Evolutionary conservation across 2,888 invertebrate genomes (phyloP), one percentile per base, ranked within the genome.

Genomic region (Agrotis exclamationis): DNA sequence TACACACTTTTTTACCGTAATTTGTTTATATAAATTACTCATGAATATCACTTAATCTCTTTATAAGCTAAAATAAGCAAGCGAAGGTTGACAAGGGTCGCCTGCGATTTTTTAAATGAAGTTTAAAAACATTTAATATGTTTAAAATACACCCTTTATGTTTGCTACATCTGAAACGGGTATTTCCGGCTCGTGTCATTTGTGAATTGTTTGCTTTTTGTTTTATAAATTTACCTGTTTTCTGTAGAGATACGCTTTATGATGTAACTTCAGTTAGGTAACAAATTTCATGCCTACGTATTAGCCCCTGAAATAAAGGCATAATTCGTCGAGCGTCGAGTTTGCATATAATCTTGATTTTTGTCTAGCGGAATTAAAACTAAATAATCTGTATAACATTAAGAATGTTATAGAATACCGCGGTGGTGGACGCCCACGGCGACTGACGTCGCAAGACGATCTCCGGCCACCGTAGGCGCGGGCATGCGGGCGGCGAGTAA

Each of bases 81-180:
- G 81, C 84, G 80, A 76, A 87, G 89, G 87, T 86, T 92, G 93
- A 93, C 90, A 88, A 91, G 92, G 93, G 93, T 92, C 76, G 80
- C 60, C 76, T 82, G 85, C 88, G 87, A 91, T 91, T 91, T 90
- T 39, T 88, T 86, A 89, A 91, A 89, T 88, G 79, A 86, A 87
- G 85, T 90, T 88, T 83, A 84, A 82, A 90, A 90, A 86, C 86
- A 86, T 89, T 90, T 86, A 87, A 88, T 88, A 90, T 85, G 83
- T 85, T 85, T 79, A 77, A 85, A 84, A 85, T 82, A 77, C 67
- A 78, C 84, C 70, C 74, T 85, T 85, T 84, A 82, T 75, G 72
- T 65, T 65, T 75, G 74, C 59, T 80, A 77, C 82, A 69, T 71
- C 50, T 70, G 51, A 75, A 70, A 57, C 53, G 65, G 62, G 63